Evolutionary conservation across 2,113 vertebrate species (phyloP).

Genomic region (Malurus cyaneus): DNA sequence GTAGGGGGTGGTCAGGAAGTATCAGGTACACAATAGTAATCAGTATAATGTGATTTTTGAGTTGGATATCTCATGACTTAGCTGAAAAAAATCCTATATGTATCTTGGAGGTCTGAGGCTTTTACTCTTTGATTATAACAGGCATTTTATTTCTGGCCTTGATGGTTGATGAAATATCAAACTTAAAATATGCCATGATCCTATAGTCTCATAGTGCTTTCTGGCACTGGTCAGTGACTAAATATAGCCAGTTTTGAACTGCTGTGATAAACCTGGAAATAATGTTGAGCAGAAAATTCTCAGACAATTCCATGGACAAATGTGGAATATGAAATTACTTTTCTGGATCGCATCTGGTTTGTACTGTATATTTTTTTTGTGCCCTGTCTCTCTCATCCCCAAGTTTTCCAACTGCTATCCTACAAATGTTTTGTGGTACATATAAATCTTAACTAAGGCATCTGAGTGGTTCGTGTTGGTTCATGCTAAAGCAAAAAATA

Average conservation of each 20-base stretch:
- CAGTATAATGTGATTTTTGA: constrained; percentile 7
- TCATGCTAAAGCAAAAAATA: constrained; percentile 46
- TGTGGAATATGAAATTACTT: constrained; percentile 29
- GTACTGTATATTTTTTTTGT: neutral
- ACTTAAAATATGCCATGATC: constrained; percentile 65
- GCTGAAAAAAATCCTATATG: neutral
- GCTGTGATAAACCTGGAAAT: constrained; percentile 57
- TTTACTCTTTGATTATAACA: constrained; percentile 14
- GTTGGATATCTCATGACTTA: neutral
- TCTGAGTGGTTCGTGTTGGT: constrained; percentile 27
- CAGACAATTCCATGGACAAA: constrained; percentile 60
- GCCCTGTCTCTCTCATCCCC: neutral
- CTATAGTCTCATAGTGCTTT: constrained; percentile 54
- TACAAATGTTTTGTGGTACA: neutral
- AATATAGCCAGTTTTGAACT: constrained; percentile 24
- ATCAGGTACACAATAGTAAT: neutral
- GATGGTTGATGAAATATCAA: constrained; percentile 36
- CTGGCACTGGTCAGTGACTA: constrained; percentile 48
- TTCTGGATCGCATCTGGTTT: neutral
- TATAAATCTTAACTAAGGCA: constrained; percentile 32
- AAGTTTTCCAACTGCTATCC: neutral
- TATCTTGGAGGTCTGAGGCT: constrained; percentile 15
- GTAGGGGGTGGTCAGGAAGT: neutral
- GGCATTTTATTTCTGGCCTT: constrained; percentile 54
- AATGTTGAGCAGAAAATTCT: constrained; percentile 56